phyloP scores from a whole-genome alignment of 2,797 vertebrate species.

The Pristis pectinata region DNA sequence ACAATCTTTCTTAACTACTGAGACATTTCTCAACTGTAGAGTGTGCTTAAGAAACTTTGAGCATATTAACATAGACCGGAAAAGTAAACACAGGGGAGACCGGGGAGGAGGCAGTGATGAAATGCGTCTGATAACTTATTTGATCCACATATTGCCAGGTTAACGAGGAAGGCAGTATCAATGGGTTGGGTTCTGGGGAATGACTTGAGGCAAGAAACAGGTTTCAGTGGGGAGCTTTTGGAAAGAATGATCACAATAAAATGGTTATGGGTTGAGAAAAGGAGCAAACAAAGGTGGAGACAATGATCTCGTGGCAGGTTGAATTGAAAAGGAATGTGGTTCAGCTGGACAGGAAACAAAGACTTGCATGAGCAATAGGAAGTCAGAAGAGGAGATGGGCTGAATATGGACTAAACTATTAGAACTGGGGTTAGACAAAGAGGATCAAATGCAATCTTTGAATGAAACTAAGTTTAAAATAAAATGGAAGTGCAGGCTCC shows the following conservation, averaged over 20 bases:
- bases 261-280: background rate
- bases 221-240: background rate
- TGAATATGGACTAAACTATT: background rate
- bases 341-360: background rate
- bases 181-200: background rate
- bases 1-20: background rate
- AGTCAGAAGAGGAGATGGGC: background rate
- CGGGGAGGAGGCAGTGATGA: background rate
- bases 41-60: background rate
- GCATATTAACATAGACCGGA: background rate
- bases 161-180: background rate
- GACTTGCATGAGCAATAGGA: background rate
- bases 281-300: background rate
- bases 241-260: no score
- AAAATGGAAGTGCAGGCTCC: no score
- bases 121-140: background rate
- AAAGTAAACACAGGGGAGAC: background rate
- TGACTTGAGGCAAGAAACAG: background rate
- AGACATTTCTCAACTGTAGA: background rate
- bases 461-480: no score
- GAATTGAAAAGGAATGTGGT: background rate
- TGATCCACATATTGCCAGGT: background rate
- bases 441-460: no score
- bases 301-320: background rate
- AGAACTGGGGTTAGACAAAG: no score